Evolutionary conservation across 2,113 vertebrate genomes (phyloP).

Genomic region (Varanus salvator): DNA sequence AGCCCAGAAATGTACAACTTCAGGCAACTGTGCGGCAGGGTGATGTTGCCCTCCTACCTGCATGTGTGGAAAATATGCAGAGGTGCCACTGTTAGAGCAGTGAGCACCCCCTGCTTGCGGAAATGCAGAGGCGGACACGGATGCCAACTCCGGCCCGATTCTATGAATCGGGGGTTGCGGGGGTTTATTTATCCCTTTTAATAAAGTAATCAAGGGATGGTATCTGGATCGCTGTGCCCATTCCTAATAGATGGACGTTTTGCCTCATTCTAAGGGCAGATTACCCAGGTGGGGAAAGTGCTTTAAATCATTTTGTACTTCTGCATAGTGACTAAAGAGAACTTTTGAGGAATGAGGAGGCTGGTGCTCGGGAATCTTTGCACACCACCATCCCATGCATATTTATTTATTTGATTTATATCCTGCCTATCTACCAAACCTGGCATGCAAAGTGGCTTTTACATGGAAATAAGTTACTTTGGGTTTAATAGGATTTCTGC

Average conservation of each 20-base stretch:
- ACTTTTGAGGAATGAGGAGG: too few relatives aligned
- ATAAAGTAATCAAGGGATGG: not conserved
- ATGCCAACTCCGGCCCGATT: not conserved
- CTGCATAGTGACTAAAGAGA: too few relatives aligned
- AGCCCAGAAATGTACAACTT: not conserved
- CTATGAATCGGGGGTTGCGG: not conserved
- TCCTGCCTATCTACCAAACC: too few relatives aligned
- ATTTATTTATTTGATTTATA: too few relatives aligned
- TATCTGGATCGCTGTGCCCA: too few relatives aligned
- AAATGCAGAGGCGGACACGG: not conserved
- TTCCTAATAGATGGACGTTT: too few relatives aligned
- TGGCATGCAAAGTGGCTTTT: not conserved
- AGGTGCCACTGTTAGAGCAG: not conserved
- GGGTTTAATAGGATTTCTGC: not conserved
- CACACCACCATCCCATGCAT: not conserved
- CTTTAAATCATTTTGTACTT: too few relatives aligned
- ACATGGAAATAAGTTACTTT: not conserved
- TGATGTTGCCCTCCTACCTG: conserved; percentile 25
- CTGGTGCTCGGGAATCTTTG: not conserved
- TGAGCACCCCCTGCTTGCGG: not conserved
- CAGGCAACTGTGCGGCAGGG: not conserved
- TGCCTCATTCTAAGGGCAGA: too few relatives aligned
- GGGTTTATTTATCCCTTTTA: not conserved
- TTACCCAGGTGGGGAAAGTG: too few relatives aligned
- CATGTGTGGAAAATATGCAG: not conserved